phyloP scores from a whole-genome alignment of 2,888 invertebrate genomes.

The Dasypogon diadema region DNA sequence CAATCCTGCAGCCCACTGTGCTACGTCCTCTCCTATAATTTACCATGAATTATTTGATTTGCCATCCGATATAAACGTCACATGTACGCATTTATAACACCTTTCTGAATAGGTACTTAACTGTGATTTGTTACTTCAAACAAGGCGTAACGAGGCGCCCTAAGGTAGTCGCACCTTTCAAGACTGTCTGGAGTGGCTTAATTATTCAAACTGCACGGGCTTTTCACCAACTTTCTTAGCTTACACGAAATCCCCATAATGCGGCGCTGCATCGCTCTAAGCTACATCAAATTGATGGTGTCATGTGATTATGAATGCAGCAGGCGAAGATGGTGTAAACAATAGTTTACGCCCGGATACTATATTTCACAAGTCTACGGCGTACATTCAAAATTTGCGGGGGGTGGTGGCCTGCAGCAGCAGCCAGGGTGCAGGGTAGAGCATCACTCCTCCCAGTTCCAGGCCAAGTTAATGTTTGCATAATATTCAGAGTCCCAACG shows the following conservation, averaged over 20 bases:
- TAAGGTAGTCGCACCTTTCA: not conserved
- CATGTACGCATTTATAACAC: too few relatives aligned
- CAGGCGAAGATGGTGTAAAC: conserved; percentile 33
- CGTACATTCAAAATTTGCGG: conserved; percentile 14
- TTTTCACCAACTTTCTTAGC: not conserved
- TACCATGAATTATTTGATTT: too few relatives aligned
- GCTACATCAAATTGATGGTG: conserved; percentile 26
- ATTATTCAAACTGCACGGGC: not conserved
- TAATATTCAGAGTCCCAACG: conserved; percentile 47
- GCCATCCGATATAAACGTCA: too few relatives aligned
- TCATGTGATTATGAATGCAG: conserved; percentile 26
- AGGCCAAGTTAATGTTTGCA: conserved; percentile 45
- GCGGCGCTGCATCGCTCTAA: conserved; percentile 5
- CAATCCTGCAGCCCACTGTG: too few relatives aligned
- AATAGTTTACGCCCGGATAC: conserved; percentile 28
- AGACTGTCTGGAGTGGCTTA: not conserved
- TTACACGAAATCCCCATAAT: not conserved
- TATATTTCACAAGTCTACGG: conserved; percentile 15
- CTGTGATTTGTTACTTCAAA: too few relatives aligned
- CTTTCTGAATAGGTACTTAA: too few relatives aligned
- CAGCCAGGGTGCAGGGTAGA: too few relatives aligned
- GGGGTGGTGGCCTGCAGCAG: too few relatives aligned
- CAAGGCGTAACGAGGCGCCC: not conserved
- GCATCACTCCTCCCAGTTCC: conserved; percentile 21
- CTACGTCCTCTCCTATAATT: too few relatives aligned